These are phyloP conservation scores for Athripsodes cinereus DNA, from an alignment of 2,888 invertebrate species.

Conservation along the genomic window DNA sequence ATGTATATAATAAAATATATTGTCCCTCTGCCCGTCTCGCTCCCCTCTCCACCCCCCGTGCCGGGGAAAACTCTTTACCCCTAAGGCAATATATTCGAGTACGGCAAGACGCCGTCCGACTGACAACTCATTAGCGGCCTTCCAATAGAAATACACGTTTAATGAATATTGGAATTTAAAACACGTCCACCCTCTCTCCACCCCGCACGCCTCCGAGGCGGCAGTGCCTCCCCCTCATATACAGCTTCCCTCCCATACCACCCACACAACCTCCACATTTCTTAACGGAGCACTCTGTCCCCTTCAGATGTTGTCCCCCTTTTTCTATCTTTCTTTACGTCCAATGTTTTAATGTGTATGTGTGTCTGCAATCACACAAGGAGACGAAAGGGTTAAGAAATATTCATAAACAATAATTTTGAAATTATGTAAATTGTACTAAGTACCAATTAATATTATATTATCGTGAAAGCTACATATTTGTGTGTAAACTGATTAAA, in stretches of 20 bases:
- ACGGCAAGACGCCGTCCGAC: constrained; percentile 26
- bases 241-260: constrained; percentile 14
- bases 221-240: constrained; percentile 7
- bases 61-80: constrained; percentile 18
- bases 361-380: constrained; percentile 20
- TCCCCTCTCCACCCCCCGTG: neutral
- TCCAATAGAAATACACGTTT: constrained; percentile 29
- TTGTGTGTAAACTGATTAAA: too few relatives aligned
- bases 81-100: constrained; percentile 18
- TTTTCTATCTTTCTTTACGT: constrained; percentile 29
- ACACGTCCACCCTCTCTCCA: constrained; percentile 26
- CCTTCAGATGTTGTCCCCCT: constrained; percentile 28
- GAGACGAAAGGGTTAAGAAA: constrained; percentile 17
- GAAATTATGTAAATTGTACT: too few relatives aligned
- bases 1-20: neutral
- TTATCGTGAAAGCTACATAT: too few relatives aligned
- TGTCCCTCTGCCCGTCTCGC: constrained; percentile 1
- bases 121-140: constrained; percentile 29
- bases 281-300: constrained; percentile 27
- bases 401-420: too few relatives aligned
- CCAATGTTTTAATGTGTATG: constrained; percentile 27
- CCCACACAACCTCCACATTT: constrained; percentile 22
- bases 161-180: constrained; percentile 29
- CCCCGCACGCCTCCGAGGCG: constrained; percentile 8
- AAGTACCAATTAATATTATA: too few relatives aligned